Percentiles rank a stretch among this genome's conserved stretches.
These are phyloP conservation scores for Calameuta pallipes DNA, from an alignment of 2,888 invertebrate species.

Conservation along the genomic window DNA sequence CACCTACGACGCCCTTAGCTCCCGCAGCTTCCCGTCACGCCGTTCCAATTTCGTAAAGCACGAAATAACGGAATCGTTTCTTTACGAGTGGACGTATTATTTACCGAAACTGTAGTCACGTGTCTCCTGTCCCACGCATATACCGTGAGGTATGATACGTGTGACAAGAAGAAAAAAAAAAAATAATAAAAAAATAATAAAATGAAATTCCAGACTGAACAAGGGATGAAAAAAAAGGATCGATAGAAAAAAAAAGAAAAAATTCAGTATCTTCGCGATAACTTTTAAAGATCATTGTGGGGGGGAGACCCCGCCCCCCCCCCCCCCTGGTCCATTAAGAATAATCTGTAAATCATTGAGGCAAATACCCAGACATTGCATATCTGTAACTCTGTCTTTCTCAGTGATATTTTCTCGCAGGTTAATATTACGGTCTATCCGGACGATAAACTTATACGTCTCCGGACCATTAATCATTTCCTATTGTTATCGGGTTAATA, in stretches of 20 bases:
- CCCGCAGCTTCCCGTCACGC: constrained; percentile 9
- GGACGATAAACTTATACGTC: not conserved
- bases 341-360: not conserved
- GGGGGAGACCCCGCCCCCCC: no score
- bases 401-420: not conserved
- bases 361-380: not conserved
- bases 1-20: constrained; percentile 10
- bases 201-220: no score
- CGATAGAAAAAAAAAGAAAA: not conserved
- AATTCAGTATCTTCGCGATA: not conserved
- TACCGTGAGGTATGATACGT: not conserved
- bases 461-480: not conserved
- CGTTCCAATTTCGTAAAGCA: constrained; percentile 41
- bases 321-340: not conserved
- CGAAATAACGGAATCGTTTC: constrained; percentile 36
- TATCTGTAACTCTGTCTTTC: not conserved
- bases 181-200: not conserved
- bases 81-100: constrained; percentile 5
- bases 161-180: no score
- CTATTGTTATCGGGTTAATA: not conserved
- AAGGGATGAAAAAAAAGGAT: not conserved
- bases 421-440: not conserved
- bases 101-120: not conserved
- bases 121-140: not conserved
- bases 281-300: not conserved